phyloP scores from a whole-genome alignment of 1,140 invertebrate species.

The Drosophila triauraria region DNA sequence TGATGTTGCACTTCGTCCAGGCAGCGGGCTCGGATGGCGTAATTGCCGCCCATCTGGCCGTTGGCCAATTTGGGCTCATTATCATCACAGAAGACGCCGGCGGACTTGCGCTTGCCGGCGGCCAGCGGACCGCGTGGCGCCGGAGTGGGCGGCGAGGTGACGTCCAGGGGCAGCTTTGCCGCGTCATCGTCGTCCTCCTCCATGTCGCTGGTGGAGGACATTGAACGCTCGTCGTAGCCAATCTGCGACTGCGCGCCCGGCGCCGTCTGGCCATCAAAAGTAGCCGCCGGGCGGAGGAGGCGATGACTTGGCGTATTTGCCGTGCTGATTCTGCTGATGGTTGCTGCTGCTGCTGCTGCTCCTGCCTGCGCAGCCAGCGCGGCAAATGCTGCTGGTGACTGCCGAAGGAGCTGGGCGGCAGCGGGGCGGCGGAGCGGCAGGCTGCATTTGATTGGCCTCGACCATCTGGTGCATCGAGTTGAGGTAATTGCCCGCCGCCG shows the following conservation, averaged over 20 bases:
- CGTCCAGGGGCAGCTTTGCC: slow-evolving; percentile 68
- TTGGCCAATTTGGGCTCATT: slow-evolving; percentile 80
- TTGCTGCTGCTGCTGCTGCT: slow-evolving; percentile 63
- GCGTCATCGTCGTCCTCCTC: slow-evolving; percentile 76
- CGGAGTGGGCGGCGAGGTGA: slow-evolving; percentile 74
- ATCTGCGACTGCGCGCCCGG: slow-evolving; percentile 25
- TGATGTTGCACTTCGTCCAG: slow-evolving; percentile 78
- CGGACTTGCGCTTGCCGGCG: slow-evolving; percentile 51
- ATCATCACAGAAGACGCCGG: slow-evolving; percentile 77
- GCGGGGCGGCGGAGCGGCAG: slow-evolving; percentile 21
- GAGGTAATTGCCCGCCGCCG: slow-evolving; percentile 76
- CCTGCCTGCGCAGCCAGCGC: slow-evolving; percentile 80
- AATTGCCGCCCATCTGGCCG: slow-evolving; percentile 72
- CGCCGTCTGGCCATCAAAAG: slow-evolving; percentile 56
- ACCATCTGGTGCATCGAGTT: slow-evolving; percentile 84
- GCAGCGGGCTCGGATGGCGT: slow-evolving; percentile 73
- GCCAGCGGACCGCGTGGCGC: slow-evolving; percentile 33
- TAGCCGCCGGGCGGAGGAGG: slow-evolving; percentile 45
- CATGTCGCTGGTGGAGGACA: slow-evolving; percentile 76
- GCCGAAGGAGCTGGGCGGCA: slow-evolving; percentile 63
- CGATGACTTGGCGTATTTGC: slow-evolving; percentile 82
- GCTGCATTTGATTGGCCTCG: slow-evolving; percentile 79
- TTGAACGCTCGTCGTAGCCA: slow-evolving; percentile 76
- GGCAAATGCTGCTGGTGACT: slow-evolving; percentile 82
- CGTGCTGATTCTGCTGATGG: slow-evolving; percentile 57